Evolutionary conservation across 1,140 invertebrate species (phyloP).

Genomic region (Caenorhabditis brenneri): DNA sequence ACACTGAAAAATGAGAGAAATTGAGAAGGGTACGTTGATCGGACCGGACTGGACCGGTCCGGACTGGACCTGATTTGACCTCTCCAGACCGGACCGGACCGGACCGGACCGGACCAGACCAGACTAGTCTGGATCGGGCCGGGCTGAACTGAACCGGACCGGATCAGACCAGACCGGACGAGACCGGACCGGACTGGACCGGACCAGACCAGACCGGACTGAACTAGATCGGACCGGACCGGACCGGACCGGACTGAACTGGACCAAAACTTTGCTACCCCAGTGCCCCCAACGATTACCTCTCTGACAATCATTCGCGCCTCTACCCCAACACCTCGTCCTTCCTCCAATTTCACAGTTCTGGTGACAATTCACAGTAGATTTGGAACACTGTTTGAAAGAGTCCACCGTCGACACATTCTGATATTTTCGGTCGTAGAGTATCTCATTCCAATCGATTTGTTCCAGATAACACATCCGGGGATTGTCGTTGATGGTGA

Average conservation of each 20-base stretch:
- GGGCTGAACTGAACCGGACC: no score
- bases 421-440: not conserved
- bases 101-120: no score
- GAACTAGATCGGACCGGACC: no score
- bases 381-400: not conserved
- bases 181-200: no score
- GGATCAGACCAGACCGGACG: no score
- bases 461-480: constrained; percentile 4
- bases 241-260: no score
- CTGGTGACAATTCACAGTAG: not conserved
- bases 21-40: no score
- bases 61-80: no score
- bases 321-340: not conserved
- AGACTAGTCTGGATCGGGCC: no score
- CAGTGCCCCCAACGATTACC: not conserved
- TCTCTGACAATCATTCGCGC: not conserved
- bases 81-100: no score
- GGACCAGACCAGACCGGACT: no score
- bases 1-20: not conserved
- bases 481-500: not conserved
- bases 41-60: no score
- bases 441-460: not conserved
- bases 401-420: not conserved
- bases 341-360: not conserved
- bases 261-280: not conserved